These are phyloP conservation scores for Mesembrinibis cayennensis DNA, from an alignment of 2,113 vertebrate species.

Conservation along the genomic window DNA sequence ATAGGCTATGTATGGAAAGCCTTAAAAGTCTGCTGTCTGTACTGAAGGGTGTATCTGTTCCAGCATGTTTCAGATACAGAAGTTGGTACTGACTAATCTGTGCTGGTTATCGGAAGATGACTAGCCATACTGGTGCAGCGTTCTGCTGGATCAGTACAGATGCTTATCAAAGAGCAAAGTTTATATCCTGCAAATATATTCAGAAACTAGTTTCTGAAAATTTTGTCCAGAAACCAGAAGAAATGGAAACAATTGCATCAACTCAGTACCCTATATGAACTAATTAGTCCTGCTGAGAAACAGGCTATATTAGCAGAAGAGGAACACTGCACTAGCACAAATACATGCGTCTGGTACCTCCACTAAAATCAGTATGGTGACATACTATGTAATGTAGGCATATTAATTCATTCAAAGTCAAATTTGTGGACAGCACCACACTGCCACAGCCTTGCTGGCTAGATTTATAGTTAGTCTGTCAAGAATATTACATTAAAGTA, in stretches of 20 bases:
- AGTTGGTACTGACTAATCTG: neutral
- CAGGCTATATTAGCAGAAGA: neutral
- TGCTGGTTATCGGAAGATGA: neutral
- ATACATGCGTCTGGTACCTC: neutral
- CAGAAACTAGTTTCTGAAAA: neutral
- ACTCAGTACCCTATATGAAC: neutral
- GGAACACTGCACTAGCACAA: neutral
- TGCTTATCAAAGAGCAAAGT: neutral
- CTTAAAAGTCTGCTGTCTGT: neutral
- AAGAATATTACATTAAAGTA: neutral
- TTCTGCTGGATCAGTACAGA: neutral
- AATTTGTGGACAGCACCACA: neutral
- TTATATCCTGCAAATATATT: neutral
- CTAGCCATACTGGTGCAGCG: neutral
- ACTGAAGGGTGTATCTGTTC: neutral
- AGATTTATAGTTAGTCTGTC: neutral
- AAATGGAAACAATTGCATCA: neutral
- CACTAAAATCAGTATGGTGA: neutral
- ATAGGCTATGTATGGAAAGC: neutral
- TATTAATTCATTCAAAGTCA: neutral
- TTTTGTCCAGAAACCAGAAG: neutral
- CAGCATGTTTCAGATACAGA: neutral
- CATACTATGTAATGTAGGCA: neutral
- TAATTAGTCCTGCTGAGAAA: neutral
- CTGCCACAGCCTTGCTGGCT: neutral